A percentile compares a stretch with the other conserved stretches of the same genome.
Evolutionary conservation across 2,888 invertebrate genomes (phyloP).

Genomic region (Oscheius sp.): DNA sequence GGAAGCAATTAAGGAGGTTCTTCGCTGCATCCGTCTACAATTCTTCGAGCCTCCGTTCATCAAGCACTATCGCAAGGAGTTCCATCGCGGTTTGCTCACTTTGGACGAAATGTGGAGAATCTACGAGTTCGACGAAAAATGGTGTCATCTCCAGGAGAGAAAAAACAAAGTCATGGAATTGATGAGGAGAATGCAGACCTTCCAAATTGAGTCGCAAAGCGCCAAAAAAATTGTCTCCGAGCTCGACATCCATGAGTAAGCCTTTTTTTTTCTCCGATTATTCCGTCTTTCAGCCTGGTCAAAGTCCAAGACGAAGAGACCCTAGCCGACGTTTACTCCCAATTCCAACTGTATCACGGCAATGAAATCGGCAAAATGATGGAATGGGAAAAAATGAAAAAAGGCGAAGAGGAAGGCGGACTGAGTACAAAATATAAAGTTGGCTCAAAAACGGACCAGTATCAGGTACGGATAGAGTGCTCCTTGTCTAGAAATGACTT

Average conservation of each 20-base stretch:
- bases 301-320: slow-evolving; percentile 88
- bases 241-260: slow-evolving; percentile 55
- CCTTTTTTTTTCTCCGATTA: background rate
- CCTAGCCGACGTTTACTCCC: slow-evolving; percentile 89
- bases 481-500: background rate
- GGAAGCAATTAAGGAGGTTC: slow-evolving; percentile 43
- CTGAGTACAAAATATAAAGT: slow-evolving; percentile 47
- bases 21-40: slow-evolving; percentile 47
- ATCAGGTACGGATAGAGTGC: slow-evolving; percentile 40
- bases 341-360: slow-evolving; percentile 87
- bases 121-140: slow-evolving; percentile 93
- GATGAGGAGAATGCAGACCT: slow-evolving; percentile 91
- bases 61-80: slow-evolving; percentile 97
- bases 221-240: slow-evolving; percentile 47
- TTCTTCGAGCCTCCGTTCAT: slow-evolving; percentile 87
- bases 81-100: slow-evolving; percentile 83
- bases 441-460: slow-evolving; percentile 57
- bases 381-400: slow-evolving; percentile 54
- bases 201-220: slow-evolving; percentile 80
- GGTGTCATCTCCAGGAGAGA: slow-evolving; percentile 72
- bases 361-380: slow-evolving; percentile 77
- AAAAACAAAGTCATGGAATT: slow-evolving; percentile 77
- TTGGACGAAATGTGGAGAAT: slow-evolving; percentile 97
- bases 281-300: slow-evolving; percentile 77
- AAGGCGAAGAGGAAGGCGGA: background rate